These are phyloP conservation scores for Drosophila multiciliata DNA, from an alignment of 2,888 invertebrate genomes.

Conservation along the genomic window DNA sequence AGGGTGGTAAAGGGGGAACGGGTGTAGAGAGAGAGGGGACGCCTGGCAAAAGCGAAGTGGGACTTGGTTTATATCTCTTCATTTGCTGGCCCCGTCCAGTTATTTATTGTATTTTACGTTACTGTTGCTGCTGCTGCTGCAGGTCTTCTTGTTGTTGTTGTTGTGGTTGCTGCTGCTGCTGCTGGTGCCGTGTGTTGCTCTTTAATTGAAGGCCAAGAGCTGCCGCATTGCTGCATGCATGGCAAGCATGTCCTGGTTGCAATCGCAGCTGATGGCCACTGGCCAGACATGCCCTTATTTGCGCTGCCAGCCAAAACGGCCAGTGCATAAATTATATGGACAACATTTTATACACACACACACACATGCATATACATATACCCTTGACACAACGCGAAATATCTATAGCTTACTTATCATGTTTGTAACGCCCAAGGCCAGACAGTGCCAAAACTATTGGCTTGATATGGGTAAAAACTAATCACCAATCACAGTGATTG, in stretches of 20 bases:
- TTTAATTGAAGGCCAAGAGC: slow-evolving; percentile 77
- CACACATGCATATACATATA: slow-evolving; percentile 8
- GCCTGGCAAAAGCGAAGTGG: slow-evolving; percentile 39
- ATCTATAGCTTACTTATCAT: slow-evolving; percentile 52
- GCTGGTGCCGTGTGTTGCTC: slow-evolving; percentile 51
- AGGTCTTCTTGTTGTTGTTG: slow-evolving; percentile 37
- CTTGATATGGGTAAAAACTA: slow-evolving; percentile 14
- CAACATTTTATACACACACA: slow-evolving; percentile 31
- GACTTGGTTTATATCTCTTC: slow-evolving; percentile 78
- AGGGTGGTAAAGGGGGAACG: neutral
- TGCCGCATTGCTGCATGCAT: slow-evolving; percentile 80
- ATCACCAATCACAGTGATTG: slow-evolving; percentile 9
- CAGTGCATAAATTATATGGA: slow-evolving; percentile 72
- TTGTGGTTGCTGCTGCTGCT: slow-evolving; percentile 32
- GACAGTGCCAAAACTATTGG: slow-evolving; percentile 21
- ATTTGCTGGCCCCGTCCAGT: slow-evolving; percentile 73
- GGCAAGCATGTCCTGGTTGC: slow-evolving; percentile 79
- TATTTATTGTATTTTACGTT: slow-evolving; percentile 76
- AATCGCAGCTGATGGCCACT: slow-evolving; percentile 73
- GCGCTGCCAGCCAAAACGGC: slow-evolving; percentile 74
- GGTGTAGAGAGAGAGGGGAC: neutral
- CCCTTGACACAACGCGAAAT: slow-evolving; percentile 51
- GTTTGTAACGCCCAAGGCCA: slow-evolving; percentile 42
- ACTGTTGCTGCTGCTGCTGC: slow-evolving; percentile 30
- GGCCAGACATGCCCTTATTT: slow-evolving; percentile 78